phyloP scores from a whole-genome alignment of 2,113 vertebrate genomes.

The Neotoma lepida region DNA sequence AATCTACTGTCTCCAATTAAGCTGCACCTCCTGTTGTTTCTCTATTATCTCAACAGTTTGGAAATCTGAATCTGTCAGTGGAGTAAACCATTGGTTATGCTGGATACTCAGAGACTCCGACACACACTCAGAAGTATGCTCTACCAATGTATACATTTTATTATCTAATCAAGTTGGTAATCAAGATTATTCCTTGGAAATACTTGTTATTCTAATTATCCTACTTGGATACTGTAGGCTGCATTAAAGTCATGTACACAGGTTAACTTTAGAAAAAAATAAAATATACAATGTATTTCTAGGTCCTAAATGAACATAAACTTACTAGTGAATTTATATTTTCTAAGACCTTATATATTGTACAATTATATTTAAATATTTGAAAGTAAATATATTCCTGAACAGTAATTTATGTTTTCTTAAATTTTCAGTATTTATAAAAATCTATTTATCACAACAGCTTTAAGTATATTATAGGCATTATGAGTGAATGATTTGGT shows the following conservation, averaged over 20 bases:
- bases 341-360: neutral
- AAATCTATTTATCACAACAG: neutral
- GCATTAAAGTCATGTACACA: neutral
- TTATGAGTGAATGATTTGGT: neutral
- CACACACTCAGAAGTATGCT: neutral
- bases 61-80: neutral
- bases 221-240: neutral
- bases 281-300: neutral
- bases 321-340: neutral
- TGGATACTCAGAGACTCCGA: neutral
- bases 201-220: neutral
- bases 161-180: neutral
- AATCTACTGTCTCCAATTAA: neutral
- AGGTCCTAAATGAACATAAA: neutral
- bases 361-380: neutral
- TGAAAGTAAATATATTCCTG: neutral
- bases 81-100: neutral
- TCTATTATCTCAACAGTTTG: neutral
- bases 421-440: neutral
- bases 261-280: neutral
- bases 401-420: neutral
- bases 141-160: neutral
- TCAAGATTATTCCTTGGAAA: neutral
- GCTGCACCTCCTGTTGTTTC: neutral
- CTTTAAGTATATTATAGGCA: neutral